Percentiles rank a stretch among this genome's conserved stretches.
Evolutionary conservation across 92 coral and sea anemone species (phyloP).

Genomic region (Siderastrea radians): DNA sequence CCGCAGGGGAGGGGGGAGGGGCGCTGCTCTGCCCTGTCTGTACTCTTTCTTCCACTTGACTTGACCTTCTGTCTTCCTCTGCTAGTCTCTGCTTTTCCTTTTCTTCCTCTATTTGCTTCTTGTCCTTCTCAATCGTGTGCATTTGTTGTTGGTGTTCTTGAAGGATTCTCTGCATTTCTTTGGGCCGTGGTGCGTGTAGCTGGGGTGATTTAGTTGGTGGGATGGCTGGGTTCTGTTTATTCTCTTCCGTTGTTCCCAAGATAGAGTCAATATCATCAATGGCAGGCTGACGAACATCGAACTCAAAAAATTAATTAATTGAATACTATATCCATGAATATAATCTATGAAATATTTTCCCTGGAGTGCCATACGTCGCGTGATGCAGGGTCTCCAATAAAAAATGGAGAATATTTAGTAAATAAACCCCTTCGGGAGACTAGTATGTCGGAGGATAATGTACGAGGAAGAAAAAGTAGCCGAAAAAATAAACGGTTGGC

Average conservation of each 20-base stretch:
- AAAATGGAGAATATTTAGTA: neutral
- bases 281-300: slow-evolving; percentile 70
- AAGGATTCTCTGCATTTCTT: slow-evolving; percentile 94
- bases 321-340: neutral
- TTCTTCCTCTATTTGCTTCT: slow-evolving; percentile 82
- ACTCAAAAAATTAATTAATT: neutral
- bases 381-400: no score
- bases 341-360: no score
- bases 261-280: slow-evolving; percentile 94
- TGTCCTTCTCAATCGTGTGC: slow-evolving; percentile 84
- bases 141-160: slow-evolving; percentile 93
- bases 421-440: no score
- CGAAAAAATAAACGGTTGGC: no score
- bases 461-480: no score
- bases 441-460: no score
- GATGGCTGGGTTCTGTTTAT: slow-evolving; percentile 78
- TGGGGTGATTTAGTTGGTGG: slow-evolving; percentile 85
- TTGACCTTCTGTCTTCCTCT: slow-evolving; percentile 54
- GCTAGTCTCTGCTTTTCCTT: slow-evolving; percentile 70
- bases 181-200: slow-evolving; percentile 97
- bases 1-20: slow-evolving; percentile 88
- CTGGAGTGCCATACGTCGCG: no score
- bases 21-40: slow-evolving; percentile 80
- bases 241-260: slow-evolving; percentile 95
- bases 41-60: slow-evolving; percentile 44